Evolutionary conservation across 2,888 invertebrate genomes (phyloP), one percentile per base, ranked within the genome.

Genomic region (Parelbella ahira): DNA sequence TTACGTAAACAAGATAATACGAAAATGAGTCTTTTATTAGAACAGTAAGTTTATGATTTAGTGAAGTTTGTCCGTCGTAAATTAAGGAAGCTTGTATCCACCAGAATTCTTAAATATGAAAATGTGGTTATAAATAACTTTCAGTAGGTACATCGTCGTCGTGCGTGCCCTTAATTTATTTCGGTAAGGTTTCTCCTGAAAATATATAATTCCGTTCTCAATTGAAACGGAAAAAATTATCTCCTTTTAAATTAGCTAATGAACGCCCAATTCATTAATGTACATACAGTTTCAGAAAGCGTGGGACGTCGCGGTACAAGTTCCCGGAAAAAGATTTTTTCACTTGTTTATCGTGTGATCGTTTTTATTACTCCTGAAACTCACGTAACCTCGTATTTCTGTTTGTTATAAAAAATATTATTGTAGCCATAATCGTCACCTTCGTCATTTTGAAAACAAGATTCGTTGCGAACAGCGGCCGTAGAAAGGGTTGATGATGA

Each of bases 211-310:
- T 8, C 6, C 29, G 23, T 9, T 19, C 25, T 25, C 32, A 32
- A 41, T 33, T 27, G 25, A 33, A 33, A 41, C 13, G 25, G 25
- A 32, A 33, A 20, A 33, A 27, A 10, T n/a, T 5, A 4, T 10
- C n/a, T 24, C 13, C 4, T 30, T 9, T 9, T 30, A 39, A 6
- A 10, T 20, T 20, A 19, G 41, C 13, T 9, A 11, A 18, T 25
- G 18, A 32, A 39, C 6, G 36, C 11, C 10, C 10, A 36, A 18
- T 18, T 36, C 25, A 7, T 32, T 13, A 32, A 25, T 3, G 6
- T 36, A 13, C 10, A 8, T 11, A 9, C 10, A 21, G 18, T 23
- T 32, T 4, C 24, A 19, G 11, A 19, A 15, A 9, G 10, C 21
- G 3, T 8, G 24, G n/a, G 11, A 10, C 8, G 13, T 29, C 23